These are phyloP conservation scores for Novumbra hubbsi DNA, from an alignment of 2,797 vertebrate species.

Conservation along the genomic window DNA sequence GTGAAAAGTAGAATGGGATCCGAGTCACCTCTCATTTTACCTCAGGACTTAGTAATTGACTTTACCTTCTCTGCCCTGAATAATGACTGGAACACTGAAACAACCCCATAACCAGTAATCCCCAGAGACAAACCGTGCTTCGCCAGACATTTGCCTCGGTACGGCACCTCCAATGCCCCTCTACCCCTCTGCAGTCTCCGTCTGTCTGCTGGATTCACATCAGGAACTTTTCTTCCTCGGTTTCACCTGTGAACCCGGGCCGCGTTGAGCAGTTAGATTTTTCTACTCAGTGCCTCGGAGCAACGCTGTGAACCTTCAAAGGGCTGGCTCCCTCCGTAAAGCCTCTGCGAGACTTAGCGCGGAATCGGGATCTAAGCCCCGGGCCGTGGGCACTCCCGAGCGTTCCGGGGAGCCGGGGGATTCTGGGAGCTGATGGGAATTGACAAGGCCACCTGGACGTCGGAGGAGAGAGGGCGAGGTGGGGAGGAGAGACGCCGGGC, in stretches of 20 bases:
- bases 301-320: constrained; percentile 72
- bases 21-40: constrained; percentile 6
- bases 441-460: constrained; percentile 60
- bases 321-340: constrained; percentile 51
- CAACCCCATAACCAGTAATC: constrained; percentile 34
- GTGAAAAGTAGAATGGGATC: too few species aligned
- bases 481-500: neutral
- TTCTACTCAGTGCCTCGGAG: constrained; percentile 60
- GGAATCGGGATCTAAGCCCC: constrained; percentile 42
- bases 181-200: constrained; percentile 47
- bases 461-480: constrained; percentile 28
- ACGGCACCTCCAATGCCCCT: neutral
- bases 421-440: constrained; percentile 45
- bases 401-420: constrained; percentile 48
- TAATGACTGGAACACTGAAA: constrained; percentile 32
- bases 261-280: constrained; percentile 65
- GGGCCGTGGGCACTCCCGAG: constrained; percentile 34
- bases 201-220: constrained; percentile 63
- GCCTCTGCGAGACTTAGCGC: constrained; percentile 33
- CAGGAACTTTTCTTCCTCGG: constrained; percentile 32
- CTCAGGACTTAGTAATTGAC: constrained; percentile 22
- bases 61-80: constrained; percentile 7
- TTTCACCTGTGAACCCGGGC: constrained; percentile 64
- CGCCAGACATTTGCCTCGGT: constrained; percentile 34
- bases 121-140: constrained; percentile 30